Evolutionary conservation across 2,888 invertebrate species (phyloP).

Genomic region (Eumacrocentrus americanus): DNA sequence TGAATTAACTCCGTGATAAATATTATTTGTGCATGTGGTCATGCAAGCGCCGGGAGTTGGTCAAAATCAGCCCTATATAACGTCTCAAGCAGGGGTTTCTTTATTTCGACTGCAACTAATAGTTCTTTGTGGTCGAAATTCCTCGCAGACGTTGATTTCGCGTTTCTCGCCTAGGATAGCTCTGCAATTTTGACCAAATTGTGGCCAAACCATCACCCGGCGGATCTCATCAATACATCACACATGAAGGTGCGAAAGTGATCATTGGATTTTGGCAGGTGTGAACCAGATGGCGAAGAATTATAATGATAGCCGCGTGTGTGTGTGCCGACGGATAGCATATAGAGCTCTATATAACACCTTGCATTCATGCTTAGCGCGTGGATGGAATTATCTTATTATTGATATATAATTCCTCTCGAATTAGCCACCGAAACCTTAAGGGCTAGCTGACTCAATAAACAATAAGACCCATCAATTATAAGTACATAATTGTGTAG

Average conservation of each 20-base stretch:
- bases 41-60: neutral
- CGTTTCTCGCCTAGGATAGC: too few relatives aligned
- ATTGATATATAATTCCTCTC: constrained; percentile 4
- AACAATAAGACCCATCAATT: too few relatives aligned
- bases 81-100: neutral
- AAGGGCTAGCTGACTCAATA: too few relatives aligned
- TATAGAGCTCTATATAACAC: too few relatives aligned
- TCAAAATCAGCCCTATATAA: neutral
- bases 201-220: neutral
- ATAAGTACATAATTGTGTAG: too few relatives aligned
- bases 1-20: neutral
- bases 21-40: neutral
- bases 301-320: constrained; percentile 26
- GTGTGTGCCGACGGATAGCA: constrained; percentile 24
- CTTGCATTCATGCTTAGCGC: constrained; percentile 1
- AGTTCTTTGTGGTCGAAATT: too few relatives aligned
- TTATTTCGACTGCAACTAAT: neutral
- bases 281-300: constrained; percentile 56
- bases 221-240: neutral
- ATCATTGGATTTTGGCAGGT: constrained; percentile 53
- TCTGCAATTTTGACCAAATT: neutral
- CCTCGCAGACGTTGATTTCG: too few relatives aligned
- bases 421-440: too few relatives aligned
- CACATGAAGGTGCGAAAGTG: constrained; percentile 39
- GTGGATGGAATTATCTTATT: neutral